phyloP scores from a whole-genome alignment of 2,113 vertebrate genomes.

The Penelope pileata region DNA sequence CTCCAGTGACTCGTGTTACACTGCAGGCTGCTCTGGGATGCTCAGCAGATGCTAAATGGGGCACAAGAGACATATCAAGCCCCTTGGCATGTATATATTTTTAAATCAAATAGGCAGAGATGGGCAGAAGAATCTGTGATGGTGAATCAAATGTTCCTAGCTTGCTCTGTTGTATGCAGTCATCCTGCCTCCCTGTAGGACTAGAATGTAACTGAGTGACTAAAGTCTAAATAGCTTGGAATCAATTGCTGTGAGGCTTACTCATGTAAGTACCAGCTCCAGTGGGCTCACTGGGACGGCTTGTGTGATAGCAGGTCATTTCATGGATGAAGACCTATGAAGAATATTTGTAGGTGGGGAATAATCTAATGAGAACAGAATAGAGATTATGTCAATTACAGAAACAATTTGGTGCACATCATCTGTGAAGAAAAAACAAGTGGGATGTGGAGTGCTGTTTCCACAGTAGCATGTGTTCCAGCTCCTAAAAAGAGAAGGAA shows the following conservation, averaged over 20 bases:
- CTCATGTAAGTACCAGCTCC: slow-evolving; percentile 2
- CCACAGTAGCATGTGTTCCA: not conserved
- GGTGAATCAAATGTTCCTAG: slow-evolving; percentile 56
- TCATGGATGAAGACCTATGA: slow-evolving; percentile 31
- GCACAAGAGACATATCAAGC: slow-evolving; percentile 65
- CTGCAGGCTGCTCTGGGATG: slow-evolving; percentile 60
- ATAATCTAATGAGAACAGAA: not conserved
- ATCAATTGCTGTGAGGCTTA: not conserved
- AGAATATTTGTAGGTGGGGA: slow-evolving; percentile 23
- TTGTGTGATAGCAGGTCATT: not conserved
- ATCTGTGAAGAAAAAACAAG: slow-evolving; percentile 13
- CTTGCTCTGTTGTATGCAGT: not conserved
- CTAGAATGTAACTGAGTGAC: not conserved
- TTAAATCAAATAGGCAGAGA: slow-evolving; percentile 74
- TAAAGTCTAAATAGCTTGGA: slow-evolving; percentile 27
- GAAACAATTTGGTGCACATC: slow-evolving; percentile 16
- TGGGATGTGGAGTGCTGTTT: not conserved
- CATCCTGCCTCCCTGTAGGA: slow-evolving; percentile 42
- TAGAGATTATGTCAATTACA: not conserved
- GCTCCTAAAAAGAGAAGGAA: not conserved
- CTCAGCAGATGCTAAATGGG: slow-evolving; percentile 75
- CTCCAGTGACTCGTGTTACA: slow-evolving; percentile 70
- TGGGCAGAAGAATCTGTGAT: slow-evolving; percentile 44
- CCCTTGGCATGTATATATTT: slow-evolving; percentile 75
- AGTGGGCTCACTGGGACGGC: slow-evolving; percentile 25